Conservation (phyloP, 2,888 invertebrate genomes). For the Zaprionus bogoriensis region DNA sequence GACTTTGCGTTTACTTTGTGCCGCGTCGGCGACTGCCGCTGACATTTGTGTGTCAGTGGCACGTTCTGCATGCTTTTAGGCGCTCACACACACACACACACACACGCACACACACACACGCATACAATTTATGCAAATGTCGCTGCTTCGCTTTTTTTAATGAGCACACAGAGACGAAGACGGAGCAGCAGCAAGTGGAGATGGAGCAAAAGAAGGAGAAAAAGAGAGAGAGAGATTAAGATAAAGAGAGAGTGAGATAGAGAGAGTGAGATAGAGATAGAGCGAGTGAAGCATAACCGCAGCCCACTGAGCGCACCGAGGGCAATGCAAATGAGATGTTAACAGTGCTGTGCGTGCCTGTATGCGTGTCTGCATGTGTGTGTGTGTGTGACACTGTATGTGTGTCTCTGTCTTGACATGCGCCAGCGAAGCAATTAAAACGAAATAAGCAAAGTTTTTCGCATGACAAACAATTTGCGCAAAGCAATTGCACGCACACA, state of each 20-base stretch:
- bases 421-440: constrained; percentile 67
- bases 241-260: background rate
- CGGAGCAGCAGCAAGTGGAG: background rate
- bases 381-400: constrained; percentile 9
- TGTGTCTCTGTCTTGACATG: constrained; percentile 37
- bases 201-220: background rate
- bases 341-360: constrained; percentile 4
- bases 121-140: constrained; percentile 66
- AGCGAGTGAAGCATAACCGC: constrained; percentile 12
- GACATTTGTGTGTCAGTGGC: constrained; percentile 77
- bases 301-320: constrained; percentile 23
- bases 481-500: constrained; percentile 18
- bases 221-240: background rate
- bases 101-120: constrained; percentile 11
- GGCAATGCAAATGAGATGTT: constrained; percentile 44
- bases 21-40: constrained; percentile 31
- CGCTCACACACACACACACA: constrained; percentile 12
- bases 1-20: constrained; percentile 57
- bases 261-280: background rate
- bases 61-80: constrained; percentile 67
- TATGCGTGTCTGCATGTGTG: constrained; percentile 2
- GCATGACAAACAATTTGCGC: constrained; percentile 39
- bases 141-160: constrained; percentile 69
- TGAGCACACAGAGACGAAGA: constrained; percentile 52
- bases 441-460: constrained; percentile 53